phyloP scores from a whole-genome alignment of 2,113 vertebrate species.

The Percina caprodes region DNA sequence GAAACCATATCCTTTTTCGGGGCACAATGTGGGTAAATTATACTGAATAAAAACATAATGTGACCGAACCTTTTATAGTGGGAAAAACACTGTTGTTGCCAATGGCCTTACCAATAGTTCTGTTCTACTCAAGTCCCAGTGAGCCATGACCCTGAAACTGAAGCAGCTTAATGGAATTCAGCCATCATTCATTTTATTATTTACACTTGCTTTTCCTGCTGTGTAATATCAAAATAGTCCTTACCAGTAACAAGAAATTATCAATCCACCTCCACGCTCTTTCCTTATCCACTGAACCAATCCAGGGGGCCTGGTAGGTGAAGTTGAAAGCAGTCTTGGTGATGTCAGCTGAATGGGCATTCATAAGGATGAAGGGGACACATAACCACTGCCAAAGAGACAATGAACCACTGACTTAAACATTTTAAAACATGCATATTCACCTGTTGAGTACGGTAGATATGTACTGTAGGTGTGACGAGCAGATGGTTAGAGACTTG shows the following conservation, averaged over 20 bases:
- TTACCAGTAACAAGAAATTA: constrained; percentile 71
- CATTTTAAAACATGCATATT: background rate
- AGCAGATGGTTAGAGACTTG: background rate
- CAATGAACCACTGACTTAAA: background rate
- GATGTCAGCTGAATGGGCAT: constrained; percentile 56
- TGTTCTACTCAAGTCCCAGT: background rate
- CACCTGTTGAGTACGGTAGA: no score
- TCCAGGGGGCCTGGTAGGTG: constrained; percentile 72
- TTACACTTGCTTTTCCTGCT: background rate
- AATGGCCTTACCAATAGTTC: background rate
- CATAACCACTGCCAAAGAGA: constrained; percentile 62
- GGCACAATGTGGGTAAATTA: background rate
- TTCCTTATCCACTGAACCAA: constrained; percentile 52
- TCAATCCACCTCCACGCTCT: constrained; percentile 65
- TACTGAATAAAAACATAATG: background rate
- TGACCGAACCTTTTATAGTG: background rate
- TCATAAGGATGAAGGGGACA: constrained; percentile 70
- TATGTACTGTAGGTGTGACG: background rate
- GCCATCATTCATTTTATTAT: background rate
- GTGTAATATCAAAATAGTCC: background rate
- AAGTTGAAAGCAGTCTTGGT: constrained; percentile 59
- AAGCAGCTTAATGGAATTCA: background rate
- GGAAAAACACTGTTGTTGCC: background rate
- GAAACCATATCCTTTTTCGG: background rate
- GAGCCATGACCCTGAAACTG: background rate